Evolutionary conservation across 2,888 invertebrate genomes (phyloP), one percentile per base, ranked within the genome.

Genomic region (Pilophorus perplexus): DNA sequence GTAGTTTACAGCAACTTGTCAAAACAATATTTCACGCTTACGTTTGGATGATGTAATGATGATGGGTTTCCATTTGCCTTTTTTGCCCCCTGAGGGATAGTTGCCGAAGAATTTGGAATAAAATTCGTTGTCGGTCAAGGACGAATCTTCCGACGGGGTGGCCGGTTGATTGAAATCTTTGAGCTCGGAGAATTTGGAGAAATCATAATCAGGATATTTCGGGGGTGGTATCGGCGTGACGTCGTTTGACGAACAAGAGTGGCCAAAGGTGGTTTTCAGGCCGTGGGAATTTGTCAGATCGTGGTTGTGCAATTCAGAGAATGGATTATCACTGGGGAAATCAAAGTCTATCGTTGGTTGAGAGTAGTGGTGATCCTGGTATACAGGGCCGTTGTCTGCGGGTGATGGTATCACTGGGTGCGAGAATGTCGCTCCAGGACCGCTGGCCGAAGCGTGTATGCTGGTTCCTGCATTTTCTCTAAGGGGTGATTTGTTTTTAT

Each of bases 1-100:
- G n/a, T n/a, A n/a, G n/a, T n/a, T n/a, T n/a, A n/a, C n/a, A n/a
- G n/a, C n/a, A n/a, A n/a, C n/a, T n/a, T n/a, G n/a, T n/a, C n/a
- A n/a, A n/a, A n/a, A n/a, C n/a, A n/a, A n/a, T n/a, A n/a, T n/a
- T n/a, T n/a, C n/a, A n/a, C n/a, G 20, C 59, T 59, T 14, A 62
- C 62, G 14, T 20, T 62, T 33, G 3, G 44, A 46, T 2, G 44
- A 46, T 4, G 62, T 46, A 28, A 62, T 20, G 33, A 62, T 22
- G 14, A 62, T 48, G 6, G 62, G 62, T 25, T 33, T 62, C 62
- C 62, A 62, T 33, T 28, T 48, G 10, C 62, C 62, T 48, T 62
- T 62, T 46, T 62, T 62, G 25, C 62, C 62, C 6, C 33, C 48
- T 10, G 28, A 16, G 8, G 40, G 59, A 25, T 16, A 2, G 28